Evolutionary conservation across 2,888 invertebrate genomes (phyloP), one percentile per base, ranked within the genome.

Genomic region (Acrocyrtus sp.): DNA sequence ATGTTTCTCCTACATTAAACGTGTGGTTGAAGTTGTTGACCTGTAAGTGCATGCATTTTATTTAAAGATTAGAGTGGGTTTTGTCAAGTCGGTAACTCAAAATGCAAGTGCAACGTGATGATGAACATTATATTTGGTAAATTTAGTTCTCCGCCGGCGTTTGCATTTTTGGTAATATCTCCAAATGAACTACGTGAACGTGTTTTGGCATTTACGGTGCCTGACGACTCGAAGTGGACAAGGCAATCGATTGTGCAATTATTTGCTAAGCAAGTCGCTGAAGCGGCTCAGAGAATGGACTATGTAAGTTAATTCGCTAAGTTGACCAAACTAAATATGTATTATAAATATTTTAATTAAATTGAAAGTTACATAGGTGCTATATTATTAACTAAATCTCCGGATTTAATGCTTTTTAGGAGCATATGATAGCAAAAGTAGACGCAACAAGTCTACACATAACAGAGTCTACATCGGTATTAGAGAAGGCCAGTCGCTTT

Each of bases 11-110:
- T 91, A 92, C 76, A 94, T 98, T 81, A 94, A 94, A 84, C 89
- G 93, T 82, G 94, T 98, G 77, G 92, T 96, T 63, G 95, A 97
- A 84, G 92, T 97, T 80, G 89, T 90, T 77, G 94, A 95, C 85
- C 90, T 92, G 68, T 93, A 93, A 84, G 93, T 91, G n/a, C n/a
- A n/a, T n/a, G n/a, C n/a, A n/a, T n/a, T n/a, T n/a, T n/a, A n/a
- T n/a, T n/a, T n/a, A 39, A 8, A 24, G n/a, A n/a, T n/a, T n/a
- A n/a, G n/a, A n/a, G n/a, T n/a, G n/a, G n/a, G n/a, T n/a, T n/a
- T n/a, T n/a, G n/a, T n/a, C n/a, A n/a, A n/a, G n/a, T n/a, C n/a
- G n/a, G n/a, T n/a, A n/a, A n/a, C n/a, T n/a, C n/a, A n/a, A n/a
- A n/a, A n/a, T n/a, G n/a, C n/a, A n/a, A n/a, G n/a, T n/a, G n/a